Evolutionary conservation across 2,797 vertebrate species (phyloP), one percentile per base, ranked within the genome.

Genomic region (Anableps anableps): DNA sequence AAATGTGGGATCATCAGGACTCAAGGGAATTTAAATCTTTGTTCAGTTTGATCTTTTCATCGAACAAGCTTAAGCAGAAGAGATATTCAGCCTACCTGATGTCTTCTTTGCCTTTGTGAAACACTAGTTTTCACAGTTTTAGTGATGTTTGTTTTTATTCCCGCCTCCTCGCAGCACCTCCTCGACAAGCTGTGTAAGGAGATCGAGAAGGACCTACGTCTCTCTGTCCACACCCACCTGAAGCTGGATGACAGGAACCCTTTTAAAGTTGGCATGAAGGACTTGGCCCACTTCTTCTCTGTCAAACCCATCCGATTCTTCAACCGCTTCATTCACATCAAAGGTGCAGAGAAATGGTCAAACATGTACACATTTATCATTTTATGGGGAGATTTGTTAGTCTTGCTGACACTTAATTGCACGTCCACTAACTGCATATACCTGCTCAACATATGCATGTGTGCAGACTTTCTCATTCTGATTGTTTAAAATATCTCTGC

Each of bases 171-270:
- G 58, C 51, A 99, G 98, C 98, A 98, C 89, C 92, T 99, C 83
- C 92, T 99, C 89, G 97, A 99, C 87, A 99, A 98, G 86, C 95
- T 99, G 77, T 99, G 98, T 94, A 99, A 99, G 90, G 99, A 99
- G 94, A 99, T 99, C 10, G 99, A 99, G 94, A 99, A 99, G 87
- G 99, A 99, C 85, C 93, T 99, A 72, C 97, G 98, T 58, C 97
- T 99, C 7, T 99, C 98, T 23, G 99, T 99, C 72, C 99, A 99
- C 90, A 99, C 98, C 0, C 99, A 99, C 85, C 95, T 99, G 76
- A 99, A 99, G 85, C 94, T 99, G 76, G 99, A 99, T 23, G 99
- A 99, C 94, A 95, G 98, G 89, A 99, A 99, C 92, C 99, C 99
- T 21, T 99, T 99, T 94, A 98, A 96, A 96, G 98, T 98, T 3